Conservation (phyloP, 1,140 invertebrate species). For the Sinonovacula constricta region DNA sequence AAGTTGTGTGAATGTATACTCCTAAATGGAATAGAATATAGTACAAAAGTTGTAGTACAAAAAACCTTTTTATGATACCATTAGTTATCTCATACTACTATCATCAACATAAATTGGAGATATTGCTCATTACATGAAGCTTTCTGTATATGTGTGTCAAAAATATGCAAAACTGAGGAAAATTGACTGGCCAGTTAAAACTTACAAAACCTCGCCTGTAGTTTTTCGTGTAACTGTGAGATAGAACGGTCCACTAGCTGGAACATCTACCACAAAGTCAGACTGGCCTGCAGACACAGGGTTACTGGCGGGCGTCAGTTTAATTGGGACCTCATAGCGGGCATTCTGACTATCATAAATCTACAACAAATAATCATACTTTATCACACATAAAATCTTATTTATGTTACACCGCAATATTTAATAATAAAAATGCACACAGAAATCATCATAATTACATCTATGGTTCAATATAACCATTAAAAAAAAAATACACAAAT, state of each 20-base stretch:
- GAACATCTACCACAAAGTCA: slow-evolving; percentile 61
- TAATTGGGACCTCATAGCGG: slow-evolving; percentile 75
- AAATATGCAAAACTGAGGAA: background rate
- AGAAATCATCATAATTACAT: too few species aligned
- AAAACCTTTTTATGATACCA: background rate
- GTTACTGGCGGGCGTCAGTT: slow-evolving; percentile 36
- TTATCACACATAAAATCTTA: too few species aligned
- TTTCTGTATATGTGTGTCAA: background rate
- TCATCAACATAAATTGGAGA: background rate
- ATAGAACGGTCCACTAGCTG: slow-evolving; percentile 66
- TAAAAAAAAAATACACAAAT: too few species aligned
- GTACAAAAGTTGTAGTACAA: too few species aligned
- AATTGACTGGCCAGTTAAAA: background rate
- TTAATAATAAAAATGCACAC: too few species aligned
- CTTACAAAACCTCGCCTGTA: slow-evolving; percentile 69
- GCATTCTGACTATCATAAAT: slow-evolving; percentile 68
- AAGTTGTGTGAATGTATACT: too few species aligned
- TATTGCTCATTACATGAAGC: background rate
- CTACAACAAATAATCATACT: too few species aligned
- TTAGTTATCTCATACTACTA: background rate
- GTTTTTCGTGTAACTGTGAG: slow-evolving; percentile 74
- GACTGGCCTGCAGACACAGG: slow-evolving; percentile 31
- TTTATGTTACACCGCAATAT: too few species aligned
- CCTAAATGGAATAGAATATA: too few species aligned
- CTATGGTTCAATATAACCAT: too few species aligned